Percentiles rank a stretch among this genome's conserved stretches.
Conservation (phyloP, 2,888 invertebrate genomes). For the Pseudeuparius sepicola region DNA sequence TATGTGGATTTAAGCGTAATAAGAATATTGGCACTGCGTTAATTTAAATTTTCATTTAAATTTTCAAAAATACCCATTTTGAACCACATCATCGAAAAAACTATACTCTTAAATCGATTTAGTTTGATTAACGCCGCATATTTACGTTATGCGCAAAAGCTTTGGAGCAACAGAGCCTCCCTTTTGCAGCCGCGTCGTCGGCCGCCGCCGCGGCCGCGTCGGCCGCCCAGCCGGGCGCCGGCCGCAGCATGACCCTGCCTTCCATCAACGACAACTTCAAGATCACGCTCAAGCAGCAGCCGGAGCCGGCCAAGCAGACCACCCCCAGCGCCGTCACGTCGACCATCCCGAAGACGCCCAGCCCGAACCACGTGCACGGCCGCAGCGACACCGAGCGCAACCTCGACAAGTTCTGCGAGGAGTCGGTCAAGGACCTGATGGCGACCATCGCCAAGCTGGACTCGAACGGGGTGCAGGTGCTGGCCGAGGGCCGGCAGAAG, state of each 20-base stretch:
- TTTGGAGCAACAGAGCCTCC: too few relatives aligned
- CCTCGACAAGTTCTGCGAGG: slow-evolving; percentile 74
- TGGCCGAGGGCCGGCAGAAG: slow-evolving; percentile 44
- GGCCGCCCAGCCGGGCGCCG: neutral
- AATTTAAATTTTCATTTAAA: too few relatives aligned
- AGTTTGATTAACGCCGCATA: too few relatives aligned
- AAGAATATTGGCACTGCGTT: too few relatives aligned
- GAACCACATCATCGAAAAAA: too few relatives aligned
- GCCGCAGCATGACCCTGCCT: slow-evolving; percentile 28
- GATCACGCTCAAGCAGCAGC: slow-evolving; percentile 50
- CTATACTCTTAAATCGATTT: too few relatives aligned
- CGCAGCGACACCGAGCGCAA: slow-evolving; percentile 50
- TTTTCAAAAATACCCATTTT: too few relatives aligned
- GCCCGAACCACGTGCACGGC: slow-evolving; percentile 54
- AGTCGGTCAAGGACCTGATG: slow-evolving; percentile 77
- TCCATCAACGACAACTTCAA: slow-evolving; percentile 54
- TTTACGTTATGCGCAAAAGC: too few relatives aligned
- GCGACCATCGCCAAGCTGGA: slow-evolving; percentile 80
- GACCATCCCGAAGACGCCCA: slow-evolving; percentile 78
- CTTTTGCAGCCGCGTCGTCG: too few relatives aligned
- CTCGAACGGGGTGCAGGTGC: slow-evolving; percentile 72
- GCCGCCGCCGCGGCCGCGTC: neutral
- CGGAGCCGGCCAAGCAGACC: slow-evolving; percentile 29
- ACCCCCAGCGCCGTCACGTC: slow-evolving; percentile 52
- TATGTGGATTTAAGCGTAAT: too few relatives aligned